phyloP scores from a whole-genome alignment of 2,888 invertebrate genomes.

The Monopis laevigella region DNA sequence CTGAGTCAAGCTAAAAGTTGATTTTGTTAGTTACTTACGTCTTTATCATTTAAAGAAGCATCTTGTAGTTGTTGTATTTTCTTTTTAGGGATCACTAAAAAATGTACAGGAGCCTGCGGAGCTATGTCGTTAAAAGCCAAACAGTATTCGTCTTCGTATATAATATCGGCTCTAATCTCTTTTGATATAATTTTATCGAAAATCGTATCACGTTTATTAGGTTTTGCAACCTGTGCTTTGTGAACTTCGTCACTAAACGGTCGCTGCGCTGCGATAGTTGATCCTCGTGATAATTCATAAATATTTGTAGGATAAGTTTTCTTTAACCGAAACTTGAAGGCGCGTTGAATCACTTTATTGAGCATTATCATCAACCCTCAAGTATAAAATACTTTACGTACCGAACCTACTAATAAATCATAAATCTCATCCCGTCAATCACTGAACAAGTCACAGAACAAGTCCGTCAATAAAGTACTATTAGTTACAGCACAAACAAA shows the following conservation, averaged over 20 bases:
- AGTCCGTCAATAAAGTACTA: too few species aligned
- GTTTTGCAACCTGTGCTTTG: slow-evolving; percentile 43
- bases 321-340: slow-evolving; percentile 49
- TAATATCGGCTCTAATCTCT: slow-evolving; percentile 81
- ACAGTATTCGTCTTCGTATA: slow-evolving; percentile 83
- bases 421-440: too few species aligned
- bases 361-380: too few species aligned
- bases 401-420: too few species aligned
- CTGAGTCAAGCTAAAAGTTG: too few species aligned
- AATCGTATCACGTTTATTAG: slow-evolving; percentile 66
- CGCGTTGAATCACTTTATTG: slow-evolving; percentile 56
- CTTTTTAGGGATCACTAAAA: slow-evolving; percentile 83
- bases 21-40: too few species aligned
- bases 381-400: too few species aligned
- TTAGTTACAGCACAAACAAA: too few species aligned
- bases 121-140: slow-evolving; percentile 83
- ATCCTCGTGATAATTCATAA: slow-evolving; percentile 50
- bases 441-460: too few species aligned
- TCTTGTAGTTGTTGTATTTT: slow-evolving; percentile 73
- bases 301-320: slow-evolving; percentile 58
- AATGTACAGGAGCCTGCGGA: slow-evolving; percentile 86
- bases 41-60: slow-evolving; percentile 66
- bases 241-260: slow-evolving; percentile 54
- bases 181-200: slow-evolving; percentile 81
- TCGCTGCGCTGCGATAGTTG: slow-evolving; percentile 39